Evolutionary conservation across 2,797 vertebrate genomes (phyloP).

Genomic region (Anguilla pacifica): DNA sequence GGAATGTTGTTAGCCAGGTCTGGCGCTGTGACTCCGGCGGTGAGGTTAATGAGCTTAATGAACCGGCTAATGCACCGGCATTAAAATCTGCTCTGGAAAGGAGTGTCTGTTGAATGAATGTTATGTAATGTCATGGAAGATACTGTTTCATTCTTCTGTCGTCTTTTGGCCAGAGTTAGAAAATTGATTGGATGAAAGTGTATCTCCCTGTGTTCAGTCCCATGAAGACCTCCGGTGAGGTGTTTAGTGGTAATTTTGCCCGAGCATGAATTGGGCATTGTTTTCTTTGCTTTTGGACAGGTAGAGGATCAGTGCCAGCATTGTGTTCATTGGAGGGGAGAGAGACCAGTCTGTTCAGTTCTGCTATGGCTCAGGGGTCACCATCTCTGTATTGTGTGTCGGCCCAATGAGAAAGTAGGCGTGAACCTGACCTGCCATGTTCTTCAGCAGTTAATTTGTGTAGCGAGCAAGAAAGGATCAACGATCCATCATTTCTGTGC

Average conservation of each 20-base stretch:
- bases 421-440: not conserved
- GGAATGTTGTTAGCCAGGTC: too few relatives aligned
- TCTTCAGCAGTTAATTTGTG: not conserved
- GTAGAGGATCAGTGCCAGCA: slow-evolving; percentile 37
- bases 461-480: not conserved
- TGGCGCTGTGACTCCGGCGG: too few relatives aligned
- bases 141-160: not conserved
- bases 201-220: not conserved
- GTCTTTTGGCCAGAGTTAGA: not conserved
- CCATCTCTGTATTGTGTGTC: not conserved
- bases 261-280: not conserved
- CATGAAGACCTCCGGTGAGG: not conserved
- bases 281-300: not conserved
- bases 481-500: not conserved
- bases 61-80: not conserved
- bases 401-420: not conserved
- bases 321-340: slow-evolving; percentile 39
- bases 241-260: slow-evolving; percentile 12
- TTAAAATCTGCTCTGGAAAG: not conserved
- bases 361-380: not conserved
- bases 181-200: not conserved
- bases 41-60: too few relatives aligned
- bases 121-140: not conserved
- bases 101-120: too few relatives aligned
- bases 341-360: not conserved